Evolutionary conservation across 2,113 vertebrate genomes (phyloP), one percentile per base, ranked within the genome.

Genomic region (Capreolus pygargus): DNA sequence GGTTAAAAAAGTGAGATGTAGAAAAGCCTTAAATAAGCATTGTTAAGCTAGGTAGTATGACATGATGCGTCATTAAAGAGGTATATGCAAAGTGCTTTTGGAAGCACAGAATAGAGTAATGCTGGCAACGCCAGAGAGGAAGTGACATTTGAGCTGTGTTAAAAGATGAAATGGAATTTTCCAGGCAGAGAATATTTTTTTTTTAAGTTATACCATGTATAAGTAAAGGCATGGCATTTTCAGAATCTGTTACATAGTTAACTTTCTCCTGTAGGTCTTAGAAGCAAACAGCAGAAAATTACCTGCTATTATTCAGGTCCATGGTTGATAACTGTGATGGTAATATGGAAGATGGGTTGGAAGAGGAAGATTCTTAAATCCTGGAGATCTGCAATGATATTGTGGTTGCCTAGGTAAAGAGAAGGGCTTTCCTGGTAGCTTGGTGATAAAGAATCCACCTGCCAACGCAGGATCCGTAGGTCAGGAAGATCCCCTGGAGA

Each of bases 211-310:
- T 43, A 84, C 28, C 74, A 78, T 58, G 27, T 57, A 8, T 86
- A 82, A 86, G 43, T 47, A 95, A 82, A 97, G 23, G 25, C 52
- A 67, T 78, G 92, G 33, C 61, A 88, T 96, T 96, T 94, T 78
- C 87, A 94, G 60, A 86, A 30, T 86, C 58, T 60, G 13, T 86
- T 82, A 74, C 23, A 14, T n/a, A 74, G 50, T 14, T 57, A 96
- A 67, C 39, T 79, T 89, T 87, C 58, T 78, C 55, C 83, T 70
- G 1, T 85, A 50, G 54, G 84, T 58, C 57, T 60, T 54, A 92
- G 50, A 88, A 96, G 28, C 55, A 57, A 83, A 91, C 3, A 94
- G 36, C 61, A 78, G 57, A 94, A 84, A 97, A 67, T 57, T 43
- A 39, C 33, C 43, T 91, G 7, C 50, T 84, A 57, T 61, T 76